Percentiles rank a stretch among this genome's conserved stretches.
Conservation (phyloP, 2,888 invertebrate genomes). For the Unio delphinus region DNA sequence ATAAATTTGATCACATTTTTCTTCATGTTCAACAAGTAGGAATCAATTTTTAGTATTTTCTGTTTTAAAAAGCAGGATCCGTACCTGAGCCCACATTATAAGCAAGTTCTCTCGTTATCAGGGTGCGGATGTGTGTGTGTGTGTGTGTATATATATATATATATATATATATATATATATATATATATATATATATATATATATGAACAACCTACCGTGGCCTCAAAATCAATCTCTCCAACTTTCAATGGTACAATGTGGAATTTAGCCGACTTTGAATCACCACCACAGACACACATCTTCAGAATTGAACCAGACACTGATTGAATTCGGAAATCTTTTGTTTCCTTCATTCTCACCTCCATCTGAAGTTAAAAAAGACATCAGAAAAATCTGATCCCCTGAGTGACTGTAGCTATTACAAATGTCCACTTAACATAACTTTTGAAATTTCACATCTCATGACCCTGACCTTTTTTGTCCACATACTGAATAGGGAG, state of each 20-base stretch:
- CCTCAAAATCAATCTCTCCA: constrained; percentile 74
- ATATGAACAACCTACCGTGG: constrained; percentile 48
- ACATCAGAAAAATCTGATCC: not conserved
- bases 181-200: not conserved
- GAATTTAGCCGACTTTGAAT: constrained; percentile 53
- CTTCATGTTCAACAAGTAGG: too few species aligned
- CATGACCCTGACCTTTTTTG: too few species aligned
- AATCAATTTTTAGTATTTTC: too few species aligned
- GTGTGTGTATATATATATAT: not conserved
- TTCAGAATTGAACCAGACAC: constrained; percentile 11
- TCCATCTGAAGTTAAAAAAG: constrained; percentile 40
- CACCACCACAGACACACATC: constrained; percentile 66
- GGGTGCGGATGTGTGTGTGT: not conserved
- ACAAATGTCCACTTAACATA: not conserved
- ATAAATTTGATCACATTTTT: too few species aligned
- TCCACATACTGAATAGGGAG: too few species aligned
- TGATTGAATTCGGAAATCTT: constrained; percentile 31
- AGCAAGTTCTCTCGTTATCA: too few species aligned
- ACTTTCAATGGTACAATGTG: constrained; percentile 61
- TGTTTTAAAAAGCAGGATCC: too few species aligned
- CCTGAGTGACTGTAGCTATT: not conserved
- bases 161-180: not conserved
- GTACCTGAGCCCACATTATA: too few species aligned
- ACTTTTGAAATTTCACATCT: not conserved
- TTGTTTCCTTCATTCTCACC: constrained; percentile 29